phyloP scores from a whole-genome alignment of 2,888 invertebrate species.

The Dryobotodes eremita region DNA sequence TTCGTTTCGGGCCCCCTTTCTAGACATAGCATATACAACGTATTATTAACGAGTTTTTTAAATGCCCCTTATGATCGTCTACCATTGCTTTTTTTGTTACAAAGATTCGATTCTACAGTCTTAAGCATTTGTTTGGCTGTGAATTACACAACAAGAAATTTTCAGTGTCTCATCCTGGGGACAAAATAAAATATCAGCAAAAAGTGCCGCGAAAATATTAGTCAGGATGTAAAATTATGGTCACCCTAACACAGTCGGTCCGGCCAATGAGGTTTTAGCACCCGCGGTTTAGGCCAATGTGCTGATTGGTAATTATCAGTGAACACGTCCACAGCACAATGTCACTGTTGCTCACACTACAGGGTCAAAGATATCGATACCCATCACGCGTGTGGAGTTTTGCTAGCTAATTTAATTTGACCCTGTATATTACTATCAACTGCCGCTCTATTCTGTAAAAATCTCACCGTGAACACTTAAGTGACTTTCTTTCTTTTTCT shows the following conservation, averaged over 20 bases:
- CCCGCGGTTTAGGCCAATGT: slow-evolving; percentile 23
- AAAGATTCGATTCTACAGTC: background rate
- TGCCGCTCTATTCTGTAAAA: too few relatives aligned
- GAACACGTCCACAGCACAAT: slow-evolving; percentile 1
- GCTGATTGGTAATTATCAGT: slow-evolving; percentile 46
- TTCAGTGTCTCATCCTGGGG: background rate
- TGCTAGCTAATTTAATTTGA: too few relatives aligned
- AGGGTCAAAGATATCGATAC: too few relatives aligned
- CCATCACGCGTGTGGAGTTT: too few relatives aligned
- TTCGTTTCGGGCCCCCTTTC: background rate
- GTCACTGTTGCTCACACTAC: background rate
- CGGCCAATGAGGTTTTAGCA: slow-evolving; percentile 46
- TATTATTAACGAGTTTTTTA: too few relatives aligned
- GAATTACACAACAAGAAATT: background rate
- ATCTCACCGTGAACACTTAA: too few relatives aligned
- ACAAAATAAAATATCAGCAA: background rate
- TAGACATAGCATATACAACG: background rate
- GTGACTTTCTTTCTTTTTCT: too few relatives aligned
- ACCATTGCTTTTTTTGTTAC: background rate
- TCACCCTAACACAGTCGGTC: slow-evolving; percentile 21
- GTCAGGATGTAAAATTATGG: slow-evolving; percentile 18
- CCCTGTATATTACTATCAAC: too few relatives aligned
- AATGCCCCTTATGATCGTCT: background rate
- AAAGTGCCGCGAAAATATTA: background rate
- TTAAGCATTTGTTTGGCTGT: background rate